A percentile compares a stretch with the other conserved stretches of the same genome.
Conservation (phyloP, 2,888 invertebrate species). For the Morpho achilles region DNA sequence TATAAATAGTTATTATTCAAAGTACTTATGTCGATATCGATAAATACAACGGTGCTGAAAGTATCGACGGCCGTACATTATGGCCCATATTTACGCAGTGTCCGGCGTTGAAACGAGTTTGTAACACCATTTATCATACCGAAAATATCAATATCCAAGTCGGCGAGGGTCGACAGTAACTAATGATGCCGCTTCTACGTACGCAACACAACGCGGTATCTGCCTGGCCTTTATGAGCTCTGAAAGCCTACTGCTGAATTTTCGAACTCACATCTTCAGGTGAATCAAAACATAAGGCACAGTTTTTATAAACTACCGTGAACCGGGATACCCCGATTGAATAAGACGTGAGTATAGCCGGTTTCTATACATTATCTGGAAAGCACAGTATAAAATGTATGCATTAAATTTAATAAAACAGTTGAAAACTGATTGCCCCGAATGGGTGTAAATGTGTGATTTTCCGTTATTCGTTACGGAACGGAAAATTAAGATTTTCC, state of each 20-base stretch:
- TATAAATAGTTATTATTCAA: neutral
- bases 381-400: no score
- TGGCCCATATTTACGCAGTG: constrained; percentile 21
- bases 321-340: no score
- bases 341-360: no score
- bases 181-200: constrained; percentile 43
- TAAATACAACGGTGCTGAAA: constrained; percentile 3
- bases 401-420: no score
- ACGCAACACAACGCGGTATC: constrained; percentile 7
- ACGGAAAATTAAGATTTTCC: no score
- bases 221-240: constrained; percentile 10
- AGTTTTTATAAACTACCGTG: no score
- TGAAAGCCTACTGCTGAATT: neutral
- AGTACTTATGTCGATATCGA: neutral
- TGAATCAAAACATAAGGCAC: no score
- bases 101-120: constrained; percentile 38
- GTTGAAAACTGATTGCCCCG: no score
- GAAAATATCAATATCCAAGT: constrained; percentile 67
- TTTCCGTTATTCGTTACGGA: no score
- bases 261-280: no score
- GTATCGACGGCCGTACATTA: constrained; percentile 12
- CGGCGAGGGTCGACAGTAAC: constrained; percentile 53
- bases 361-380: no score
- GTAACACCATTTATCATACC: constrained; percentile 57
- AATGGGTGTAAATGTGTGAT: no score